Base-by-base conservation (phyloP, 2,797 vertebrate species). In the Crocodylus rhombifer region DNA sequence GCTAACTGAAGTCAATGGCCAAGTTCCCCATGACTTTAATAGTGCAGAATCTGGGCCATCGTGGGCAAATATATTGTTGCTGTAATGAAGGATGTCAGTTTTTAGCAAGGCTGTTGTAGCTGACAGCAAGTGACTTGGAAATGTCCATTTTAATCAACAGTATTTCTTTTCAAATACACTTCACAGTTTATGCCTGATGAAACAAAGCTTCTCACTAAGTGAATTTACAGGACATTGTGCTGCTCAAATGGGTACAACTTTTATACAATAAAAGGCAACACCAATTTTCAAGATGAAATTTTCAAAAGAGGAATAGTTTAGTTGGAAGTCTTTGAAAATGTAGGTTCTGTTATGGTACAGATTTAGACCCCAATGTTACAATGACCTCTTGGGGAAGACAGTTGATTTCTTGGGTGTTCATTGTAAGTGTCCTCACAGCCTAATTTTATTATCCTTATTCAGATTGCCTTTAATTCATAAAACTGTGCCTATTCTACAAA, bases 141-240 rank as follows among this genome's bases (percentile, higher is more conserved):
- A 75, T 79, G 88, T 94, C 28, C 42, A 75, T 93, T 98, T 93
- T 95, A 96, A 97, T 96, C 67, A 94, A 85, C 2, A 17, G 26
- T 87, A 80, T 86, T 92, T 74, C 90, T 61, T 63, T 51, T 63
- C 25, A 88, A 42, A 84, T 81, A 77, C 77, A 82, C 93, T 93
- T 92, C 88, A 85, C 60, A 87, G 51, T 15, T 96, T 95, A 65
- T 67, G 78, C 61, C 77, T 55, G 80, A 87, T 56, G 73, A 94
- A 65, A 97, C 97, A 82, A 51, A 20, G 76, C 25, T 95, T 92
- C 86, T 77, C 8, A 77, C 77, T 80, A 84, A 96, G 95, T 71
- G 23, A 94, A 81, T 80, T 92, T 94, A 85, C 79, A 76, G 93
- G 95, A 95, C 36, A 90, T 91, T 76, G 82, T 91, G 56, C 25